Conservation (phyloP, 2,113 vertebrate genomes). For the Brachyistius frenatus region DNA sequence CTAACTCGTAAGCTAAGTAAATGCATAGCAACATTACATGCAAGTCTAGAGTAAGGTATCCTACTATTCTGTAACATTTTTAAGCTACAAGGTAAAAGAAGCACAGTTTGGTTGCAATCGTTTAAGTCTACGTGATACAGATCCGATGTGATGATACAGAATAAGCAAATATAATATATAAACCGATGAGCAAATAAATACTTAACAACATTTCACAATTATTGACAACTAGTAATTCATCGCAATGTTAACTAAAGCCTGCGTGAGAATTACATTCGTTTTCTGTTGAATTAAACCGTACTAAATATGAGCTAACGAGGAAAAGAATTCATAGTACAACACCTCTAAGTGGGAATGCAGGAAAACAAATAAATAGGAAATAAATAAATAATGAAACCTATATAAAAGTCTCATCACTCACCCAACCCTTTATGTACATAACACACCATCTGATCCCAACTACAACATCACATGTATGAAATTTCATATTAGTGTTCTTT, state of each 20-base stretch:
- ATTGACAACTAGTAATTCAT: constrained; percentile 77
- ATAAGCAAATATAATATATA: constrained; percentile 68
- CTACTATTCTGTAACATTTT: constrained; percentile 62
- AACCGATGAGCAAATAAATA: constrained; percentile 80
- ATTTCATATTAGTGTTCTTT: constrained; percentile 79
- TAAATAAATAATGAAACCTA: constrained; percentile 81
- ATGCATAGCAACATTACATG: constrained; percentile 84
- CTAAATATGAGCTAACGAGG: constrained; percentile 55
- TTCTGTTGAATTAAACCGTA: constrained; percentile 64
- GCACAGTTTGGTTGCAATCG: constrained; percentile 74
- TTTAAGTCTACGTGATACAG: constrained; percentile 71
- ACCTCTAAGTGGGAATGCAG: constrained; percentile 68
- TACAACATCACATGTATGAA: constrained; percentile 73
- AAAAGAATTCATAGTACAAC: constrained; percentile 62
- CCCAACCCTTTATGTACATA: constrained; percentile 76
- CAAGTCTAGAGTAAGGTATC: constrained; percentile 74
- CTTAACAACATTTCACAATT: constrained; percentile 78
- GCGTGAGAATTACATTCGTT: constrained; percentile 71
- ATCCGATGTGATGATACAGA: constrained; percentile 68
- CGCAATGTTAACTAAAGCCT: constrained; percentile 48
- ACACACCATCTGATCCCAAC: constrained; percentile 57
- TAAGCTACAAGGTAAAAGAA: constrained; percentile 73
- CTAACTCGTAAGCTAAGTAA: constrained; percentile 78
- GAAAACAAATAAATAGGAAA: constrained; percentile 84
- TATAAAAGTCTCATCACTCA: constrained; percentile 56